phyloP scores from a whole-genome alignment of 2,797 vertebrate genomes.

The Emys orbicularis region DNA sequence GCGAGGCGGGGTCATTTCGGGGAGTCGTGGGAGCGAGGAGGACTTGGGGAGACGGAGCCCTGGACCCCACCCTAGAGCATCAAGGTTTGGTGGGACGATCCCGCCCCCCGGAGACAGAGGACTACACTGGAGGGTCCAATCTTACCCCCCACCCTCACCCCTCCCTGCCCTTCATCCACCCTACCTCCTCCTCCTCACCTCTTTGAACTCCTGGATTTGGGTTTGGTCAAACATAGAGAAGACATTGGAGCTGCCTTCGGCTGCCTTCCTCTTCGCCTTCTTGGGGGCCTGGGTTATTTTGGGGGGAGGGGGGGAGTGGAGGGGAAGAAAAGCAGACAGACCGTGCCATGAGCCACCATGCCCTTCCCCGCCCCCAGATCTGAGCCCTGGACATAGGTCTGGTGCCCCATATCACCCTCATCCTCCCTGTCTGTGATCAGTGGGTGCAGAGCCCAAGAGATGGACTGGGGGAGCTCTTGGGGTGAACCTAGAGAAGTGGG shows the following conservation, averaged over 20 bases:
- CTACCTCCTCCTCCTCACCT: constrained; percentile 82
- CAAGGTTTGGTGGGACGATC: not conserved
- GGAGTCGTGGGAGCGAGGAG: not conserved
- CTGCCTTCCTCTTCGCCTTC: constrained; percentile 94
- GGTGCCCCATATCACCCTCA: not conserved
- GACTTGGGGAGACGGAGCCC: not conserved
- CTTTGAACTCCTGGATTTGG: constrained; percentile 98
- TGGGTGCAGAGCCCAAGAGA: not conserved
- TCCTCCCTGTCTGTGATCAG: not conserved
- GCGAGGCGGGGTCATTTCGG: not conserved
- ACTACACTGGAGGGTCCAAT: not conserved
- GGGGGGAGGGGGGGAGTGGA: not conserved
- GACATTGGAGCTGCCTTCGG: constrained; percentile 92
- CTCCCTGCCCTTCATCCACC: not conserved
- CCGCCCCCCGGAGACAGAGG: not conserved
- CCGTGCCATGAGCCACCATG: not conserved
- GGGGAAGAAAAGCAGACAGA: not conserved
- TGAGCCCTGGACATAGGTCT: not conserved
- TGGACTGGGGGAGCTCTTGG: not conserved
- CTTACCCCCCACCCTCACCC: not conserved
- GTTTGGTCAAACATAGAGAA: constrained; percentile 99
- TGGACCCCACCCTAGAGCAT: not conserved
- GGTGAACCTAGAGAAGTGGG: not conserved
- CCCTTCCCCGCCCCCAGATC: not conserved
- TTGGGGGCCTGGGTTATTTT: constrained; percentile 87